Evolutionary conservation across 2,888 invertebrate species (phyloP).

Genomic region (Hypomecis atomaria): DNA sequence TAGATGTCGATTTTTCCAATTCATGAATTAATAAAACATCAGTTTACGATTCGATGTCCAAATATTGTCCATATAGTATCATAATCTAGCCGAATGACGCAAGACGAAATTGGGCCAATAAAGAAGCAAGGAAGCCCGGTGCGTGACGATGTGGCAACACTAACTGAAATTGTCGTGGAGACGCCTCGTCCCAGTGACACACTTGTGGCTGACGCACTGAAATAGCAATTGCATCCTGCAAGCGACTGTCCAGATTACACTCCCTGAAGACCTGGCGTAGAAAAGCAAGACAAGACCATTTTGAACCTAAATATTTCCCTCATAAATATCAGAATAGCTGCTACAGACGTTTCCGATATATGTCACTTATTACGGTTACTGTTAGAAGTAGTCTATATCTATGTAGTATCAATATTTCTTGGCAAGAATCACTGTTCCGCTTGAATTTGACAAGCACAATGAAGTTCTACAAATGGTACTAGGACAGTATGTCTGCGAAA

Average conservation of each 20-base stretch:
- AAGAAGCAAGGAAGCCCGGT: conserved; percentile 47
- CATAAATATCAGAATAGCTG: too few relatives aligned
- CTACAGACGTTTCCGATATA: too few relatives aligned
- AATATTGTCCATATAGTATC: conserved; percentile 20
- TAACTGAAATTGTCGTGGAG: conserved; percentile 71
- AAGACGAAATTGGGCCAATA: conserved; percentile 58
- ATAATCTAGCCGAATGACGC: conserved; percentile 30
- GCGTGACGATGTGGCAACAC: conserved; percentile 48
- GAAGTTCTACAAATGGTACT: too few relatives aligned
- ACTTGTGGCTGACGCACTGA: conserved; percentile 61
- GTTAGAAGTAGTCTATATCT: too few relatives aligned
- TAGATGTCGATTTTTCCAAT: neutral
- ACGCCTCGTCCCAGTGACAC: conserved; percentile 76
- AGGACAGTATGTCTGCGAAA: too few relatives aligned
- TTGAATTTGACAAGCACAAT: too few relatives aligned
- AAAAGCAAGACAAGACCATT: too few relatives aligned
- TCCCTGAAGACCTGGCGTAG: neutral
- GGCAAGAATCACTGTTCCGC: too few relatives aligned
- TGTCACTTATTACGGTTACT: too few relatives aligned
- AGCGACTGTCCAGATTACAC: conserved; percentile 40
- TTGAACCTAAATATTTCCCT: too few relatives aligned
- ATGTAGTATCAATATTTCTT: too few relatives aligned
- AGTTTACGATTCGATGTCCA: conserved; percentile 7
- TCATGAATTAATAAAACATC: neutral
- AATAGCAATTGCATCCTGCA: conserved; percentile 73